These are phyloP conservation scores for Amphipyra tragopoginis DNA, from an alignment of 2,888 invertebrate genomes.

Conservation along the genomic window DNA sequence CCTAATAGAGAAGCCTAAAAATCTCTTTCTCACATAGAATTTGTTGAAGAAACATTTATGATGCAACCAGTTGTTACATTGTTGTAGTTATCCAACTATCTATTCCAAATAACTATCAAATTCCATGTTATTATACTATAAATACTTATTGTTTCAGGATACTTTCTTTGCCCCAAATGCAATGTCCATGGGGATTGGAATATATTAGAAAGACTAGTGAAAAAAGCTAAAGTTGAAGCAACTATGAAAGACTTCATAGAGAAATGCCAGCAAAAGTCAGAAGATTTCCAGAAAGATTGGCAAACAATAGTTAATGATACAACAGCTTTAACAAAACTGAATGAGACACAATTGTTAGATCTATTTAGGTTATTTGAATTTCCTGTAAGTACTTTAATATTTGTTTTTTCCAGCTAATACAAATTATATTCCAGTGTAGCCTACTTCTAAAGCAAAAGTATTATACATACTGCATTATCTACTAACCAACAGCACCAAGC, in stretches of 20 bases:
- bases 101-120: too few species aligned
- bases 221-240: conserved; percentile 77
- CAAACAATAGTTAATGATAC: conserved; percentile 80
- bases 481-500: too few species aligned
- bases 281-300: conserved; percentile 86
- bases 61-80: too few species aligned
- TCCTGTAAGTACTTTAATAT: conserved; percentile 83
- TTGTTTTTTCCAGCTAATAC: too few species aligned
- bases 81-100: too few species aligned
- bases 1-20: too few species aligned
- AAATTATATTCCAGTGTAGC: too few species aligned
- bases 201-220: conserved; percentile 88
- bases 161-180: conserved; percentile 92
- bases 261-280: conserved; percentile 70
- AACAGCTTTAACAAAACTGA: conserved; percentile 79
- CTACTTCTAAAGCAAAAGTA: too few species aligned
- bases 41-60: too few species aligned
- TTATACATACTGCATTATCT: too few species aligned
- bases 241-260: conserved; percentile 77
- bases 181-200: conserved; percentile 92
- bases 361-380: conserved; percentile 89
- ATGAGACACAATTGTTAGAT: conserved; percentile 79
- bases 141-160: conserved; percentile 91
- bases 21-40: too few species aligned
- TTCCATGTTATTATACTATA: too few species aligned